Conservation (phyloP, 2,888 invertebrate species). For the Eristalinus aeneus region DNA sequence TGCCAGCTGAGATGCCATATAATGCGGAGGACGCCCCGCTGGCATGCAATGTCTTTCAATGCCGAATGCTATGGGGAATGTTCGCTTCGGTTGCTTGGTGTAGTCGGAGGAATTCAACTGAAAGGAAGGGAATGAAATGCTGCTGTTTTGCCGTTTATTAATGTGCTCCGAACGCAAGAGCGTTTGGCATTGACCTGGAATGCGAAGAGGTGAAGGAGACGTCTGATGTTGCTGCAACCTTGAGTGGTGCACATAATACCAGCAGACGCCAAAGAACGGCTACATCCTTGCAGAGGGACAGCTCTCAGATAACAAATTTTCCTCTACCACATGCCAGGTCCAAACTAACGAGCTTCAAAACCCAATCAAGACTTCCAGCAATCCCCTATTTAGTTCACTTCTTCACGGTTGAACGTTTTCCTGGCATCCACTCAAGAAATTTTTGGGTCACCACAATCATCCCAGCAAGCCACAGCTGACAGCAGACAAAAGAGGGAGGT, state of each 20-base stretch:
- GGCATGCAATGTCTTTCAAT: background rate
- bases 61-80: slow-evolving; percentile 6
- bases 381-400: background rate
- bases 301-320: too few relatives aligned
- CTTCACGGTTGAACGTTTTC: background rate
- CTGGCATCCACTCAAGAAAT: background rate
- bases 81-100: too few relatives aligned
- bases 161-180: background rate
- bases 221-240: background rate
- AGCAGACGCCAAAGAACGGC: too few relatives aligned
- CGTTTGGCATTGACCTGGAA: background rate
- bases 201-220: background rate
- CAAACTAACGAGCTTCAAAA: background rate
- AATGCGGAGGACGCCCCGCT: background rate
- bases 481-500: background rate
- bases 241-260: too few relatives aligned
- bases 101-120: background rate
- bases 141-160: background rate
- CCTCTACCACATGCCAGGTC: too few relatives aligned
- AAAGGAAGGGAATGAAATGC: background rate
- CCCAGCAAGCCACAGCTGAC: background rate
- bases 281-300: too few relatives aligned
- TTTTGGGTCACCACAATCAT: background rate
- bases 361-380: background rate
- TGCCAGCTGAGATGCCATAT: background rate